phyloP scores from a whole-genome alignment of 2,113 vertebrate genomes.

The Anas platyrhynchos region DNA sequence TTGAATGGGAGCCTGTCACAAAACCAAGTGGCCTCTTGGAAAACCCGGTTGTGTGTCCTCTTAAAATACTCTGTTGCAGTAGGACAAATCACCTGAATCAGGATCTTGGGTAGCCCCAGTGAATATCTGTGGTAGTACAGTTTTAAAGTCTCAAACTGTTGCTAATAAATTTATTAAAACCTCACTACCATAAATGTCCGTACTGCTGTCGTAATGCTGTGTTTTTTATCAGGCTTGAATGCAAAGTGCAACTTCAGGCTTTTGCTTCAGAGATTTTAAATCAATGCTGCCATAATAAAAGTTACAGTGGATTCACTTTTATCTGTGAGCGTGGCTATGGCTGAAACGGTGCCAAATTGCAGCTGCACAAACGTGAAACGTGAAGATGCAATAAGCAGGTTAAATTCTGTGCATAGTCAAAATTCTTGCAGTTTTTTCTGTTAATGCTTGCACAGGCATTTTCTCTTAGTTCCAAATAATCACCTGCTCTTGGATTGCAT shows the following conservation, averaged over 20 bases:
- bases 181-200: not conserved
- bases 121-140: not conserved
- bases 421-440: not conserved
- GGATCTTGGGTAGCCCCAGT: not conserved
- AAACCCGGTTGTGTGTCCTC: not conserved
- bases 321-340: rapidly evolving
- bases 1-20: not conserved
- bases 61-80: not conserved
- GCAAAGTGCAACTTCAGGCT: not conserved
- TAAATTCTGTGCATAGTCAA: not conserved
- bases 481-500: not conserved
- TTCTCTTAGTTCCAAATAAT: not conserved
- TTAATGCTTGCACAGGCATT: not conserved
- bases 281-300: not conserved
- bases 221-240: not conserved
- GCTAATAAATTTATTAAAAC: not conserved
- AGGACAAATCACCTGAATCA: not conserved
- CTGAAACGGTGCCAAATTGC: not conserved
- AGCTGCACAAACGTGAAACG: not conserved
- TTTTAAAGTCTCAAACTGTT: not conserved
- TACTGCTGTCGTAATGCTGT: rapidly evolving
- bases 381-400: not conserved
- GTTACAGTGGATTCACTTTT: not conserved
- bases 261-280: not conserved
- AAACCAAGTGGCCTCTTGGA: not conserved